Evolutionary conservation across 2,113 vertebrate genomes (phyloP), one percentile per base, ranked within the genome.

Genomic region (Probosciger aterrimus): DNA sequence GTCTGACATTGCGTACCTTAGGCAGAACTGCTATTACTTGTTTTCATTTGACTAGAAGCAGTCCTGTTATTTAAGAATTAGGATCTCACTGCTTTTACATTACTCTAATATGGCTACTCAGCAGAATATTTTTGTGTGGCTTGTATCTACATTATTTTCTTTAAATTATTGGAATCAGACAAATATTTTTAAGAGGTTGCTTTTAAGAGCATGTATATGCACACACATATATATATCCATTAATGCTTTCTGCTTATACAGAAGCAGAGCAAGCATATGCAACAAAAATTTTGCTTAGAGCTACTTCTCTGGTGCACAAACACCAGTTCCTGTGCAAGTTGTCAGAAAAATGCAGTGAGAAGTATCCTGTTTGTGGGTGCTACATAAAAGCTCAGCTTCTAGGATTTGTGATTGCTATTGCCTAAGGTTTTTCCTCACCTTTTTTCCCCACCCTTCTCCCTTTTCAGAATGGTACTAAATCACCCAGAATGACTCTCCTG

Each of bases 171-270:
- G 3, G 9, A 83, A 71, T 43, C 25, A 67, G 60, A 59, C 8
- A 43, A 63, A 52, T 4, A 3, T 27, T 78, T 64, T 67, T 7
- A 65, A 70, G 64, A 3, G 0, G 3, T 3, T 0, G 6, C 11
- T 73, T 47, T 44, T 37, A 6, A 27, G 15, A 49, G 2, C 7
- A 16, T 5, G 2, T 11, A 20, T 19, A 39, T 4, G 5, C 12
- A 33, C 18, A 16, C 11, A 84, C 9, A 18, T 37, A 19, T 9
- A 14, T 16, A 22, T 16, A 53, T 4, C 5, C 28, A 30, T 25
- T 46, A 71, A 57, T 0, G 41, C 5, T 8, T 24, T 10, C 14
- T 17, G 11, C 4, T 77, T 50, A 11, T 41, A 76, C 47, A 59
- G 47, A 92, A 47, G 11, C 25, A 76, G n/a, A 84, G 27, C 24